phyloP scores from a whole-genome alignment of 1,140 invertebrate genomes.

The Macrobrachium rosenbergii region DNA sequence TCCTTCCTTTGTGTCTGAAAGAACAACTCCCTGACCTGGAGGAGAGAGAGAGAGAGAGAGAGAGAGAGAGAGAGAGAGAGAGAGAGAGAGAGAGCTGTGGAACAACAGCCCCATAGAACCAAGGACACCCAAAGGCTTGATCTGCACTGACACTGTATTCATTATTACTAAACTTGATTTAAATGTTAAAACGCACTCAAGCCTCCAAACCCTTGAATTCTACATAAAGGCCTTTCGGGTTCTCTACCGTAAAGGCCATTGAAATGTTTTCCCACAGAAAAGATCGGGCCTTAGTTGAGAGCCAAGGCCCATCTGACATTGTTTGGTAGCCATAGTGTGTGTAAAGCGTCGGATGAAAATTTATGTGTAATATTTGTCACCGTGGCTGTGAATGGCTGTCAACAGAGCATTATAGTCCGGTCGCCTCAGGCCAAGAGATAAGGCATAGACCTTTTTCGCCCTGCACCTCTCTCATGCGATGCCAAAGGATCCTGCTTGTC shows the following conservation, averaged over 20 bases:
- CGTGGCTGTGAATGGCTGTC: conserved; percentile 57
- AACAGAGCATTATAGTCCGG: conserved; percentile 57
- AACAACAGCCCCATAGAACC: conserved; percentile 28
- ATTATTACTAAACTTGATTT: conserved; percentile 63
- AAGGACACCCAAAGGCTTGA: conserved; percentile 51
- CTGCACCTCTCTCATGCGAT: too few species aligned
- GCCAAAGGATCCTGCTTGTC: too few species aligned
- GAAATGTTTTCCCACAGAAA: neutral
- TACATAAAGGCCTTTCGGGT: neutral
- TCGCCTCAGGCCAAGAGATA: neutral
- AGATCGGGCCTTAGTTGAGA: conserved; percentile 9
- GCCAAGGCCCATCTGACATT: conserved; percentile 46
- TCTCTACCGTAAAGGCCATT: neutral
- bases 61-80: neutral
- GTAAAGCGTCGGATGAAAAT: conserved; percentile 61
- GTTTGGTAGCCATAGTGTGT: conserved; percentile 53
- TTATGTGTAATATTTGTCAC: conserved; percentile 64
- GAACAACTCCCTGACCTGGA: too few species aligned
- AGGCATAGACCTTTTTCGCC: too few species aligned
- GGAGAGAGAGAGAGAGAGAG: neutral
- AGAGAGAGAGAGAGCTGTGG: conserved; percentile 1
- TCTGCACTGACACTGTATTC: conserved; percentile 51
- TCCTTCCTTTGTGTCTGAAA: too few species aligned
- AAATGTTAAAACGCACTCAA: conserved; percentile 40
- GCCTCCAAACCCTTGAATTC: neutral